phyloP scores from a whole-genome alignment of 2,113 vertebrate genomes.

The Anarhynchus alexandrinus region DNA sequence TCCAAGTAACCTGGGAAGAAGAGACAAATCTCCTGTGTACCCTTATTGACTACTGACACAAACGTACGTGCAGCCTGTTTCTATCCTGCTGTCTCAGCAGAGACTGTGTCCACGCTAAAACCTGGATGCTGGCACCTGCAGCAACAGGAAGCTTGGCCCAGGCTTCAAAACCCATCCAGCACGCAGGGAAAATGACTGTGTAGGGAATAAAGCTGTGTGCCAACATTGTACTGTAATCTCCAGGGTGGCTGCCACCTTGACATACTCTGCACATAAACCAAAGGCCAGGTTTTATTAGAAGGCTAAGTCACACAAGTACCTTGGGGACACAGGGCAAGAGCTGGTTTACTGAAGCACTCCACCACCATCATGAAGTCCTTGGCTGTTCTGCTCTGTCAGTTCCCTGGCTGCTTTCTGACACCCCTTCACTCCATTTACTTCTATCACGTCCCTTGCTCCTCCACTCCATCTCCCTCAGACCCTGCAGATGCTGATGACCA shows the following conservation, averaged over 20 bases:
- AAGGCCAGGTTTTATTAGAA: neutral
- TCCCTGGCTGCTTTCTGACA: neutral
- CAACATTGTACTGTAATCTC: neutral
- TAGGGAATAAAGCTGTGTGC: neutral
- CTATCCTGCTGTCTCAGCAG: neutral
- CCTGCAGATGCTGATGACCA: neutral
- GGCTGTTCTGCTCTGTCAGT: neutral
- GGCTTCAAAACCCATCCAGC: neutral
- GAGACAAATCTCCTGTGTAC: neutral
- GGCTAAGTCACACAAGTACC: neutral
- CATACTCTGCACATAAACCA: fast-evolving
- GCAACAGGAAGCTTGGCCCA: neutral
- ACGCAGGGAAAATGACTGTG: neutral
- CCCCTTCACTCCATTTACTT: neutral
- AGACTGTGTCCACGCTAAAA: neutral
- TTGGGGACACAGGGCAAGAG: neutral
- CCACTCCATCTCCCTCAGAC: neutral
- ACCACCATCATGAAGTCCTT: neutral
- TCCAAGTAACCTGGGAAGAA: neutral
- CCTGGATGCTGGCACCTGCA: neutral
- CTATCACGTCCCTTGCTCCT: neutral
- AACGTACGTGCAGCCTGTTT: fast-evolving
- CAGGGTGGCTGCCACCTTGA: neutral
- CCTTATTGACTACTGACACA: neutral
- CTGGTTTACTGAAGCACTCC: neutral